phyloP scores from a whole-genome alignment of 2,888 invertebrate species.

The Cantharis lateralis region DNA sequence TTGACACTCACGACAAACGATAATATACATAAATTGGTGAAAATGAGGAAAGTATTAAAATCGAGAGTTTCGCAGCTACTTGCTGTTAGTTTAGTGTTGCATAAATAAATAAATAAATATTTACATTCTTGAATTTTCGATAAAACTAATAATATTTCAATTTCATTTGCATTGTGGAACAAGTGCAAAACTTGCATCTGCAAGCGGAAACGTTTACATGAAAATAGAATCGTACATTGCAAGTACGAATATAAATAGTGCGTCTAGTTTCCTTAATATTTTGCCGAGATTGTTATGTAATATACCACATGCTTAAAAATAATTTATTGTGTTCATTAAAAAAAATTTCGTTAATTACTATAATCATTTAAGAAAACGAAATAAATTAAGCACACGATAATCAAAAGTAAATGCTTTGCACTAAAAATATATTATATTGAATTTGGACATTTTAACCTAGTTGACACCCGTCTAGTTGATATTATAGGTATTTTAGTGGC shows the following conservation, averaged over 20 bases:
- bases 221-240: not conserved
- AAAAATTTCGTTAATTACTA: not conserved
- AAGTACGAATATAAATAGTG: not conserved
- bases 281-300: not conserved
- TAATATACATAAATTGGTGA: not conserved
- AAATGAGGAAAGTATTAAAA: not conserved
- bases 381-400: not conserved
- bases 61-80: not conserved
- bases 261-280: not conserved
- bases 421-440: slow-evolving; percentile 1
- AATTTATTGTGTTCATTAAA: not conserved
- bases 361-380: not conserved
- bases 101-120: not conserved
- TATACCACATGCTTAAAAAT: not conserved
- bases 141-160: not conserved
- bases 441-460: slow-evolving; percentile 24
- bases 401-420: not conserved
- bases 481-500: slow-evolving; percentile 9
- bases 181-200: not conserved
- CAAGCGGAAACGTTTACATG: not conserved
- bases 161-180: not conserved
- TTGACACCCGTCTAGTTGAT: slow-evolving; percentile 26
- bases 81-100: not conserved
- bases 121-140: not conserved
- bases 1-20: not conserved